Evolutionary conservation across 2,888 invertebrate species (phyloP).

Genomic region (Hypercompe scribonia): DNA sequence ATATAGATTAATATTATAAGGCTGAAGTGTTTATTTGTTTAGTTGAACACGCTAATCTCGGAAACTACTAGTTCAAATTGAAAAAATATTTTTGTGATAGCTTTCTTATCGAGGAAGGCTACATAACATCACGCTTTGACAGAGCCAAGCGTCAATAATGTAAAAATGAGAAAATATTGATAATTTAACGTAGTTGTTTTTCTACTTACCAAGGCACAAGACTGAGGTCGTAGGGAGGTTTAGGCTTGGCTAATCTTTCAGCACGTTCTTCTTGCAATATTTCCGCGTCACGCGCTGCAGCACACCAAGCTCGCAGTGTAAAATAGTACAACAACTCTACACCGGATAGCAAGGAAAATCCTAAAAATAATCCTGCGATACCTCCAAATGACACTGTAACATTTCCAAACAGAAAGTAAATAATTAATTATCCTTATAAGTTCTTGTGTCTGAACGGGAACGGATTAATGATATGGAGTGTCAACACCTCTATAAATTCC

Average conservation of each 20-base stretch:
- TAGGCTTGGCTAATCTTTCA: slow-evolving; percentile 72
- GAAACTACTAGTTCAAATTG: too few species aligned
- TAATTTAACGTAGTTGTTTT: neutral
- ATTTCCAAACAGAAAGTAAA: neutral
- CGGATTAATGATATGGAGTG: too few species aligned
- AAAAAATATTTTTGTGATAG: too few species aligned
- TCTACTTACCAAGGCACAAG: slow-evolving; percentile 74
- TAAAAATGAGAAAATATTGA: too few species aligned
- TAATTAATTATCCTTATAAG: neutral
- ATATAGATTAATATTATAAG: too few species aligned
- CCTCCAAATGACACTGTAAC: slow-evolving; percentile 88
- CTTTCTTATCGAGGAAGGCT: too few species aligned
- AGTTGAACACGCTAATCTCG: too few species aligned
- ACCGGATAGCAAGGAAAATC: slow-evolving; percentile 91
- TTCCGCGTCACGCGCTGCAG: slow-evolving; percentile 83
- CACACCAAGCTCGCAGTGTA: slow-evolving; percentile 89
- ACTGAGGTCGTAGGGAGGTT: slow-evolving; percentile 80
- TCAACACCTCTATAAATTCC: too few species aligned
- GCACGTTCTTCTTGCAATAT: slow-evolving; percentile 79
- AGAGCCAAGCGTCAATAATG: too few species aligned
- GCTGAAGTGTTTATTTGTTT: too few species aligned
- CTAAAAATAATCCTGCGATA: slow-evolving; percentile 89
- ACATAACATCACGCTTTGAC: too few species aligned
- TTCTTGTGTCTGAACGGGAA: neutral
- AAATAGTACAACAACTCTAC: slow-evolving; percentile 93